Conservation (phyloP, 1,140 invertebrate genomes). For the Oppia nitens region DNA sequence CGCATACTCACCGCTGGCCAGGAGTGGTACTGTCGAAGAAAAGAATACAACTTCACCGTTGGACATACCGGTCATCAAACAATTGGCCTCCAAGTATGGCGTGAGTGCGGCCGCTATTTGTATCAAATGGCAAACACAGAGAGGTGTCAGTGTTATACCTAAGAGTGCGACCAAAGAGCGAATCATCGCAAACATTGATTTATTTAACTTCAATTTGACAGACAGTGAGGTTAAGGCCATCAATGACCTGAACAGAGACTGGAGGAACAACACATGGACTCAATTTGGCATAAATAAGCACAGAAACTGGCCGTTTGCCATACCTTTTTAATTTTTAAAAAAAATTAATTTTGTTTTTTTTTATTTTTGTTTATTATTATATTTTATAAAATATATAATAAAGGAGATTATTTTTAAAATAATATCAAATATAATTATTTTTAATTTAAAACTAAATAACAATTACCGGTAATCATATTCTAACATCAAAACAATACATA, state of each 20-base stretch:
- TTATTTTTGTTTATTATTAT: not conserved
- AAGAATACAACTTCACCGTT: constrained; percentile 35
- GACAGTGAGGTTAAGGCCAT: constrained; percentile 42
- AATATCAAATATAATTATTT: not conserved
- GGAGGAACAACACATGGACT: constrained; percentile 10
- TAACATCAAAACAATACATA: not conserved
- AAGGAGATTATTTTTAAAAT: not conserved
- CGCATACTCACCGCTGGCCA: constrained; percentile 34
- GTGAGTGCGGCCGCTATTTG: constrained; percentile 61
- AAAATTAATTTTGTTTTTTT: not conserved
- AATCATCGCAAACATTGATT: constrained; percentile 48
- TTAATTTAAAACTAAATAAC: not conserved
- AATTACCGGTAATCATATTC: not conserved
- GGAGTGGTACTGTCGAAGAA: constrained; percentile 29
- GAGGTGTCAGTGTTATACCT: constrained; percentile 55
- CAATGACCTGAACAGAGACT: constrained; percentile 13
- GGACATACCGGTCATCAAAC: constrained; percentile 40
- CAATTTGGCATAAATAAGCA: constrained; percentile 5
- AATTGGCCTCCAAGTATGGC: constrained; percentile 46
- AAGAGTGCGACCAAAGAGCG: constrained; percentile 52
- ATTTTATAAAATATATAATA: not conserved
- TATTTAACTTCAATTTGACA: constrained; percentile 54
- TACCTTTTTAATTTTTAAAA: constrained; percentile 5
- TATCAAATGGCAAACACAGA: constrained; percentile 51
- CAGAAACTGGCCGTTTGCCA: constrained; percentile 12